Conservation (phyloP, 2,797 vertebrate genomes). For the Petrocephalus sullivani region DNA sequence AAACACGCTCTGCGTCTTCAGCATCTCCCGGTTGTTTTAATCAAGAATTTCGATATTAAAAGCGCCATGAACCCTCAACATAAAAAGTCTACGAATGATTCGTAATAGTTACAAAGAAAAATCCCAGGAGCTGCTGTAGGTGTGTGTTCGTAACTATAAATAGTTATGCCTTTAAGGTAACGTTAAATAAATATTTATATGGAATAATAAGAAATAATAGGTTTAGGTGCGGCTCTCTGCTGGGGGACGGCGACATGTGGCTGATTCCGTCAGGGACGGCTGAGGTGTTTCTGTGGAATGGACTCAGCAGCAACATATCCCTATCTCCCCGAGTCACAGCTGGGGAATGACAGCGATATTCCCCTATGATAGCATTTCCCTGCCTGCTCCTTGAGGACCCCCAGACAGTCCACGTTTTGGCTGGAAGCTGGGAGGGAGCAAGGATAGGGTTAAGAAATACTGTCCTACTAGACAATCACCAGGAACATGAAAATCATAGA, state of each 20-base stretch:
- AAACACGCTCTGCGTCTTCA: neutral
- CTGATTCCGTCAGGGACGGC: neutral
- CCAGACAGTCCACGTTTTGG: neutral
- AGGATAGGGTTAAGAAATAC: neutral
- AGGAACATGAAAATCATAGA: neutral
- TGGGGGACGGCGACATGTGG: neutral
- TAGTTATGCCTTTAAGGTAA: neutral
- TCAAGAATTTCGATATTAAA: neutral
- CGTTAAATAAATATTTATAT: neutral
- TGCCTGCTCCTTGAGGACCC: neutral
- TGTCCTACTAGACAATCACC: neutral
- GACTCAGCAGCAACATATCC: neutral
- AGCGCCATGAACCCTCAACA: neutral
- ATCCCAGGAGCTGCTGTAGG: neutral
- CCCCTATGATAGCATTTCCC: neutral
- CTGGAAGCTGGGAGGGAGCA: neutral
- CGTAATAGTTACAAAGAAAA: neutral
- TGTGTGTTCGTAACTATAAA: neutral
- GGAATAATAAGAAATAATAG: neutral
- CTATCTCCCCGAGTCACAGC: neutral
- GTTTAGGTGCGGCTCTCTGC: neutral
- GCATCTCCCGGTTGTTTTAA: neutral
- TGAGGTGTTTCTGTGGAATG: neutral
- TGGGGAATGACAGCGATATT: neutral
- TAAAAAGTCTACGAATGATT: neutral